phyloP scores from a whole-genome alignment of 2,888 invertebrate species.

The Spodoptera picta region DNA sequence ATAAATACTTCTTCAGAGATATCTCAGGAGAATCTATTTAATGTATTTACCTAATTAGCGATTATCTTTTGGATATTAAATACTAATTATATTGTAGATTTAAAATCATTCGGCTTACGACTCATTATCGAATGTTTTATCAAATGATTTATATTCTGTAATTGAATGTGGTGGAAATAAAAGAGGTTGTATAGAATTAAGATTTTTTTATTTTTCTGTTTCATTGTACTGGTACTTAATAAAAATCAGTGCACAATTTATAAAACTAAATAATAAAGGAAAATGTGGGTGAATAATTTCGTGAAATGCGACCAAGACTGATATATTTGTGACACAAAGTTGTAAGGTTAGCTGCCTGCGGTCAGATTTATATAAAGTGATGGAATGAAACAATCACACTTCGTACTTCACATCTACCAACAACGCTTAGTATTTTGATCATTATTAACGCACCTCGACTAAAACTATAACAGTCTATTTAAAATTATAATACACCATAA shows the following conservation, averaged over 20 bases:
- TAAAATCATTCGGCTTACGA: no score
- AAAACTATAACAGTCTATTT: slow-evolving; percentile 89
- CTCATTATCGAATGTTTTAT: no score
- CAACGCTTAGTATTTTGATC: slow-evolving; percentile 65
- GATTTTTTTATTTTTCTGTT: slow-evolving; percentile 78
- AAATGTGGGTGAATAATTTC: slow-evolving; percentile 68
- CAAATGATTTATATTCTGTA: no score
- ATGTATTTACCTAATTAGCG: no score
- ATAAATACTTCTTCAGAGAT: no score
- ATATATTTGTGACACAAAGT: slow-evolving; percentile 74
- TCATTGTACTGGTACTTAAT: slow-evolving; percentile 77
- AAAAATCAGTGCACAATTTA: slow-evolving; percentile 83
- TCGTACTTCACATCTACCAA: slow-evolving; percentile 50
- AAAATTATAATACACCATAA: slow-evolving; percentile 87
- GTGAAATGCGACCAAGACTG: slow-evolving; percentile 68
- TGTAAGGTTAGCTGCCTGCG: slow-evolving; percentile 61
- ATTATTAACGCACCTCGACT: slow-evolving; percentile 79
- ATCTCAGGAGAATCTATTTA: no score
- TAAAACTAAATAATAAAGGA: slow-evolving; percentile 76
- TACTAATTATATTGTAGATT: no score
- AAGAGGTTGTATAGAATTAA: slow-evolving; percentile 56
- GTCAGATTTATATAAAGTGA: slow-evolving; percentile 18
- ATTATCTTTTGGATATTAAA: no score
- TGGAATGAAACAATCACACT: slow-evolving; percentile 21
- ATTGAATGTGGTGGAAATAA: slow-evolving; percentile 42